Evolutionary conservation across 2,113 vertebrate genomes (phyloP).

Genomic region (Pterocles orientalis): DNA sequence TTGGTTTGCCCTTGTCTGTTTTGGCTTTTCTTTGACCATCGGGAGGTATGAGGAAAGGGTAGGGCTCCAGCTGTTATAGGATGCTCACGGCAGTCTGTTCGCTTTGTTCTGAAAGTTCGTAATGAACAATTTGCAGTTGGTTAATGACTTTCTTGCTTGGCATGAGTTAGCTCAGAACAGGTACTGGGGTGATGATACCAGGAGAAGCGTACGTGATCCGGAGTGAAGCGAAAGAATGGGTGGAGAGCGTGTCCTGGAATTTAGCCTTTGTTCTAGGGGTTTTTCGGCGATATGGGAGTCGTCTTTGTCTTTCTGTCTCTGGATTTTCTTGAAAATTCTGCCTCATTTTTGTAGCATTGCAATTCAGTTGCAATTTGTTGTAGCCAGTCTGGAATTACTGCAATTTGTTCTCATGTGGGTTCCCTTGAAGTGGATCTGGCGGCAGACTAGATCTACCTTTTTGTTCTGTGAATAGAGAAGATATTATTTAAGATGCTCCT

Average conservation of each 20-base stretch:
- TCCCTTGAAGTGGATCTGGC: not conserved
- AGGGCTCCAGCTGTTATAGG: not conserved
- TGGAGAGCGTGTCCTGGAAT: not conserved
- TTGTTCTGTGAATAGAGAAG: constrained; percentile 8
- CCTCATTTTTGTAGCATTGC: not conserved
- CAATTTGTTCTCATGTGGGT: not conserved
- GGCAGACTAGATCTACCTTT: not conserved
- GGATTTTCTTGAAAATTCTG: not conserved
- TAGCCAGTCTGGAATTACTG: not conserved
- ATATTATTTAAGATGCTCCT: not conserved
- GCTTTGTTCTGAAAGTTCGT: not conserved
- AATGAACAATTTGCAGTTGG: not conserved
- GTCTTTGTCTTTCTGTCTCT: not conserved
- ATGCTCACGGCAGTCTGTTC: not conserved
- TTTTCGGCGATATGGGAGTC: rapidly evolving
- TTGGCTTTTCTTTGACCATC: not conserved
- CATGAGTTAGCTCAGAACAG: not conserved
- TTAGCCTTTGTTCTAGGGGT: not conserved
- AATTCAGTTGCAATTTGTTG: not conserved
- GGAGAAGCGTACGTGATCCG: rapidly evolving
- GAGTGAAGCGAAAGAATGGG: not conserved
- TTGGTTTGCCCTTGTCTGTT: not conserved
- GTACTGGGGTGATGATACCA: not conserved
- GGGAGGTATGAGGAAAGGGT: rapidly evolving
- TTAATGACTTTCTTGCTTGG: not conserved